Percentiles rank a stretch among this genome's conserved stretches.
phyloP scores from a whole-genome alignment of 2,888 invertebrate genomes.

The Nasonia oneida region DNA sequence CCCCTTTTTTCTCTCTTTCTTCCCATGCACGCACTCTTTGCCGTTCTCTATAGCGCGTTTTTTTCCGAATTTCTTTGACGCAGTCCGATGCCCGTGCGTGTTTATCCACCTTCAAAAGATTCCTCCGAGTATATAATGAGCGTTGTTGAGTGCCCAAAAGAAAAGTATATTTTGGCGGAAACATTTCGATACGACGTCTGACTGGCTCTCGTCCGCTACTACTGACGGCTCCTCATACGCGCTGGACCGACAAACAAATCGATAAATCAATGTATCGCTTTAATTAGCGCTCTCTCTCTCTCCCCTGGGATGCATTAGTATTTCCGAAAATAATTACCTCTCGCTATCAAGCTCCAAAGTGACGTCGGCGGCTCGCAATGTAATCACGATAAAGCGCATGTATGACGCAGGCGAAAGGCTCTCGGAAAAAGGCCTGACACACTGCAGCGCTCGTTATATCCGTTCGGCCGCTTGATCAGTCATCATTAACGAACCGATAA shows the following conservation, averaged over 20 bases:
- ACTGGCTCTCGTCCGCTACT: background rate
- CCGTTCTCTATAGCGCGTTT: background rate
- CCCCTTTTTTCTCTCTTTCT: conserved; percentile 44
- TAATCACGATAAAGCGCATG: background rate
- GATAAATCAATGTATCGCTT: background rate
- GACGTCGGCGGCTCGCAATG: background rate
- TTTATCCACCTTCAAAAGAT: background rate
- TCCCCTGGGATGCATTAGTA: background rate
- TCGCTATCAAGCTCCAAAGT: background rate
- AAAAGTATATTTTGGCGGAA: background rate
- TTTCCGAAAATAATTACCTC: background rate
- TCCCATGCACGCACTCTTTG: background rate
- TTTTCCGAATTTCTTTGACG: conserved; percentile 6
- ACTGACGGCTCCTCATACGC: background rate
- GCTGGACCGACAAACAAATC: background rate
- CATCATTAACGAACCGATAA: conserved; percentile 31
- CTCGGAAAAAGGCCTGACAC: background rate
- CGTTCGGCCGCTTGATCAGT: conserved; percentile 17
- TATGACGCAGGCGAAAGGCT: background rate
- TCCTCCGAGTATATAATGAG: background rate
- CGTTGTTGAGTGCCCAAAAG: background rate
- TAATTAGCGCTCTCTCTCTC: background rate
- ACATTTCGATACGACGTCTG: too few relatives aligned
- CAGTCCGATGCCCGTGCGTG: background rate
- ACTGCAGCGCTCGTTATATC: conserved; percentile 3